Conservation (phyloP, 1,140 invertebrate species). For the Delia radicum region DNA sequence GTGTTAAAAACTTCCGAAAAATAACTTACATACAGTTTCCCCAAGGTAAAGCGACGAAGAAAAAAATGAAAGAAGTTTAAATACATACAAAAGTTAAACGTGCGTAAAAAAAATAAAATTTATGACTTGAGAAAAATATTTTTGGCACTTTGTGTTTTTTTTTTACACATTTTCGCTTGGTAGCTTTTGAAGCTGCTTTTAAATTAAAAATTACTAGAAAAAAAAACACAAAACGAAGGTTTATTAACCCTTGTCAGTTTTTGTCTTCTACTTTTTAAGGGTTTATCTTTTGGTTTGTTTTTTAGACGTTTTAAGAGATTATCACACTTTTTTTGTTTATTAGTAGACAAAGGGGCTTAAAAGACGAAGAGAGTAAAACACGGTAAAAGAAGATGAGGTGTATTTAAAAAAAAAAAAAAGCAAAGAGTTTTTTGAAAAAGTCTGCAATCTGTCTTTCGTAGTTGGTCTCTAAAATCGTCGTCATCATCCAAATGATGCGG, state of each 20-base stretch:
- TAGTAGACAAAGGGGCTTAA: not conserved
- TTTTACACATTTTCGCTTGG: not conserved
- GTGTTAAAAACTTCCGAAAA: not conserved
- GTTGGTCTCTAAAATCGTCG: too few species aligned
- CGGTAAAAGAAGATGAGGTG: not conserved
- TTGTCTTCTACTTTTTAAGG: not conserved
- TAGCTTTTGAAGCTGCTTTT: not conserved
- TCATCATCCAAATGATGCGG: constrained; percentile 30
- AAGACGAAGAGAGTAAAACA: not conserved
- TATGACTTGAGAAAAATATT: not conserved
- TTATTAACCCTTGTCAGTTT: constrained; percentile 14
- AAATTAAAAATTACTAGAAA: not conserved
- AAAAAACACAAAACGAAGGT: not conserved
- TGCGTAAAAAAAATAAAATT: constrained; percentile 6
- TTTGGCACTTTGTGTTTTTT: not conserved
- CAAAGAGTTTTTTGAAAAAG: not conserved
- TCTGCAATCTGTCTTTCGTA: constrained; percentile 20
- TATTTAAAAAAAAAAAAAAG: not conserved
- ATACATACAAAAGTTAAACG: not conserved
- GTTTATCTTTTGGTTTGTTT: not conserved
- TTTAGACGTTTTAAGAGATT: constrained; percentile 4
- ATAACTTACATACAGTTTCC: not conserved
- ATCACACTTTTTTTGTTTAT: not conserved
- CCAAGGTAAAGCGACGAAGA: constrained; percentile 12
- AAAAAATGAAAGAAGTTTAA: too few species aligned